These are phyloP conservation scores for Pelmatolapia mariae DNA, from an alignment of 2,113 vertebrate genomes.

Conservation along the genomic window DNA sequence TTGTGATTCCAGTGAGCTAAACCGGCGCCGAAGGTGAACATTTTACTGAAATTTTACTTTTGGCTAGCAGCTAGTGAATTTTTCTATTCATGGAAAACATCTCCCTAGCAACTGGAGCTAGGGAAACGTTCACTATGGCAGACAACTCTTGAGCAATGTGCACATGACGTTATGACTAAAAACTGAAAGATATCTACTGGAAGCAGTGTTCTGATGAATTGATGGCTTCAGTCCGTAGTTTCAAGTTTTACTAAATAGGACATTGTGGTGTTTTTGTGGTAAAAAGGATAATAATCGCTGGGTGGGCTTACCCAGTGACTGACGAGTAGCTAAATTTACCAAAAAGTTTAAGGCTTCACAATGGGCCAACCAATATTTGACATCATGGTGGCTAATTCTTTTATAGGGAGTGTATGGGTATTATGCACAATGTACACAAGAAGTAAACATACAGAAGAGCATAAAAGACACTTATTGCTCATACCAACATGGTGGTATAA, in stretches of 20 bases:
- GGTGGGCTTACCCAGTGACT: not conserved
- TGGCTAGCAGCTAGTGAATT: not conserved
- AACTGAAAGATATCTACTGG: not conserved
- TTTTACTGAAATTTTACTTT: not conserved
- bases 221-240: not conserved
- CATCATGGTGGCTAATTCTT: not conserved
- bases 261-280: not conserved
- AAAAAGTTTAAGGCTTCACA: not conserved
- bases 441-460: not conserved
- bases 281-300: rapidly evolving
- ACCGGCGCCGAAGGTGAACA: rapidly evolving
- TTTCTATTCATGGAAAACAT: not conserved
- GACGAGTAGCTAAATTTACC: not conserved
- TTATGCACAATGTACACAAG: not conserved
- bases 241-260: not conserved
- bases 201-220: not conserved
- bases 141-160: not conserved
- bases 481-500: not conserved
- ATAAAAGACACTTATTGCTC: not conserved
- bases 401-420: not conserved
- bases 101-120: not conserved
- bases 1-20: not conserved
- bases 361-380: not conserved
- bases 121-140: not conserved
- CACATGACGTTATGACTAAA: not conserved